These are phyloP conservation scores for Agelas oroides DNA, from an alignment of 37 sponge, comb jelly and placozoan genomes.

Conservation along the genomic window DNA sequence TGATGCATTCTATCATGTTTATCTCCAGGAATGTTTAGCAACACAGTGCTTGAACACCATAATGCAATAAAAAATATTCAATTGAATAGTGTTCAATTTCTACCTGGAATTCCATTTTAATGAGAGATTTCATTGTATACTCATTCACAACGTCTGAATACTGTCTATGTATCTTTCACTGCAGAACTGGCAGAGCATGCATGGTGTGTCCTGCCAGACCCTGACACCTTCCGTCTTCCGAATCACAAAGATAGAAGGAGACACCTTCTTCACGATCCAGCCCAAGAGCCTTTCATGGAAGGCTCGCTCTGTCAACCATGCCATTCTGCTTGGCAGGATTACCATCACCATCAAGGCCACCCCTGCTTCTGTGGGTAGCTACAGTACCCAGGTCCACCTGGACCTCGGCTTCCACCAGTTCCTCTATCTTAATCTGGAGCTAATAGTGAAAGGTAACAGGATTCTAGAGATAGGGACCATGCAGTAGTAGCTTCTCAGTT, in stretches of 20 bases:
- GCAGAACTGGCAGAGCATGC: slow-evolving; percentile 15
- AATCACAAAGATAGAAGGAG: slow-evolving; percentile 23
- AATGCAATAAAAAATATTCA: no score
- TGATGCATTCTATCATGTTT: no score
- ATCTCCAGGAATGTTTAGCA: no score
- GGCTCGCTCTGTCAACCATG: slow-evolving; percentile 16
- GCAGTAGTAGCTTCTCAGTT: no score
- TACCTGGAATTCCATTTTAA: no score
- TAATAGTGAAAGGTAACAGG: neutral
- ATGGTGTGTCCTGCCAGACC: neutral
- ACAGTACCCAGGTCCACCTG: slow-evolving; percentile 12
- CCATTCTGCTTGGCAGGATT: slow-evolving; percentile 18
- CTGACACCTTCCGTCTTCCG: slow-evolving; percentile 7
- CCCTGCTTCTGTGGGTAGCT: neutral
- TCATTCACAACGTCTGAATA: no score
- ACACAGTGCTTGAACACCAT: no score
- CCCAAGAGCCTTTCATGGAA: slow-evolving; percentile 12
- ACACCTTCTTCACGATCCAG: slow-evolving; percentile 20
- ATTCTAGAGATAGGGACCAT: no score
- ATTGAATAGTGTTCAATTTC: no score
- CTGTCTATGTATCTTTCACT: no score
- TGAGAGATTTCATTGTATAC: no score
- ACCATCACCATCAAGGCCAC: slow-evolving; percentile 28
- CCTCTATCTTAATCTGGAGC: slow-evolving; percentile 17
- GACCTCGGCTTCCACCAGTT: slow-evolving; percentile 35